Base-by-base conservation (phyloP, 2,888 invertebrate species). In the Ophion ellenae region DNA sequence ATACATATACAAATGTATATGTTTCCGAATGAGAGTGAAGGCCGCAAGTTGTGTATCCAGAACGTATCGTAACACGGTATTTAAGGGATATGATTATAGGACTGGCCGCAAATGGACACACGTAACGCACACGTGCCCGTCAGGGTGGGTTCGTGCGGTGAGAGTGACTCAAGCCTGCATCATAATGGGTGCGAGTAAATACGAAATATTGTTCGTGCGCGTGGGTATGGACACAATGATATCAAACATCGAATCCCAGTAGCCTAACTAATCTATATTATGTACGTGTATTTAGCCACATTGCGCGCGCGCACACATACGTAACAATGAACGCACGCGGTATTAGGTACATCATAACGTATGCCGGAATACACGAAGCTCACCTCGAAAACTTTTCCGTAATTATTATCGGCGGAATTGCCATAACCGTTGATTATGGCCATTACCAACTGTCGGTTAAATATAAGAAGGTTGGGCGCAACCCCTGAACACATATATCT, bases 351-450 rank as follows among this genome's bases (percentile, higher is more conserved):
- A 71, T 61, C 71, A 71, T 71, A 66, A 24, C 32, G 57, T 64
- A 32, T 66, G 73, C 73, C 14, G 53, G 53, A 70, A 81, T 75
- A 75, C 74, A 73, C 45, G 70, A 61, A 81, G 78, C 61, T 81
- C 81, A 40, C 47, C 79, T 75, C 81, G 77, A 83, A 87, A 88
- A 88, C 81, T 87, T 88, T 87, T 85, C 83, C 88, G 91, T 92
- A 92, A 93, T 93, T 93, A 93, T 93, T 92, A 92, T 92, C 90
- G 90, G 61, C 89, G 90, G 91, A 91, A 92, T 91, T 91, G 91
- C 89, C 93, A 91, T 92, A 92, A 91, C 91, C 93, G 91, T 91
- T 93, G 93, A 93, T 94, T 93, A 93, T 92, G 92, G 92, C 93
- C 91, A 93, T 93, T 93, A 93, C 90, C 88, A 91, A 91, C 91